Evolutionary conservation across 1,140 invertebrate genomes (phyloP), one percentile per base, ranked within the genome.

Genomic region (Hypothenemus hampei): DNA sequence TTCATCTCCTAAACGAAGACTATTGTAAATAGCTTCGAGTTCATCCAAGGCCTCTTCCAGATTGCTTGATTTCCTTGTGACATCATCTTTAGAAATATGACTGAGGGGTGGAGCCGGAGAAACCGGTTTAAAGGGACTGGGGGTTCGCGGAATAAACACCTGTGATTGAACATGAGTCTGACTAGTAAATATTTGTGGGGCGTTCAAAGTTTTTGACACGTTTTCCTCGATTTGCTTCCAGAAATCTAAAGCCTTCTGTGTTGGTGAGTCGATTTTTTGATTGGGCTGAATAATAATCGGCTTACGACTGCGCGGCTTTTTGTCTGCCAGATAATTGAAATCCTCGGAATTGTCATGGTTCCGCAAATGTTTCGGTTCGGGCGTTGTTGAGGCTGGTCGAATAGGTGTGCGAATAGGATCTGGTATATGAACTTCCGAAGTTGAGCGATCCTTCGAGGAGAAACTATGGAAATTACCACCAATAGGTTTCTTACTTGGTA

Each of bases 11-110:
- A 92, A 73, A 11, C 83, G 79, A 16, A 93, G 73, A 59, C 85
- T 89, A 61, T 90, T 88, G 71, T 92, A 93, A 66, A 94, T 92
- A 11, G 86, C 84, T 74, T 95, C 91, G 22, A 95, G 70, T 71
- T 94, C 91, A 60, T 84, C 84, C 5, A 94, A 73, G 35, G 89
- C 90, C 62, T 93, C 88, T 68, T 93, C 89, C 20, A 91, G 75
- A 71, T 91, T 91, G 15, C 79, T 81, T 1, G 86, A 86, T 48
- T 70, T 71, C 19, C 64, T 46, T 26, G 62, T 63, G n/a, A 50
- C 31, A 37, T 68, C 62, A 45, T 58, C 69, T 58, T 50, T 50
- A 18, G n/a, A 15, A n/a, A 23, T 40, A 36, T 11, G 13, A 29
- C 21, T 41, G 67, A 67, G 64, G 69, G 8, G 68, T 58, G 18